phyloP scores from a whole-genome alignment of 2,113 vertebrate species.

The Elgaria multicarinata region DNA sequence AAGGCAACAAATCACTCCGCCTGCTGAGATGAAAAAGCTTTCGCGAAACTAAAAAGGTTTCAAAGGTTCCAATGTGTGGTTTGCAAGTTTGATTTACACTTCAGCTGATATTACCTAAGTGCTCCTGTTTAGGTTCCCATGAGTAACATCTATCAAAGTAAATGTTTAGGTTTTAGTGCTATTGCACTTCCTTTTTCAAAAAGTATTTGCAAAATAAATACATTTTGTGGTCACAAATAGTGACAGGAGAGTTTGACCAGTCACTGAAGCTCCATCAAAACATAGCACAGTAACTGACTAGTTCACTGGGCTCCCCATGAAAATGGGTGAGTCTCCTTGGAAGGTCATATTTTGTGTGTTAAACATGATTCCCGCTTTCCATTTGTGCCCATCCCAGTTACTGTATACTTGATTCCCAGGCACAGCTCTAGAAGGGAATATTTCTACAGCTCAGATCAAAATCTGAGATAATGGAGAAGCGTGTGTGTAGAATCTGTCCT shows the following conservation, averaged over 20 bases:
- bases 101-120: not conserved
- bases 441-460: not conserved
- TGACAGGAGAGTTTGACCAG: not conserved
- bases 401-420: not conserved
- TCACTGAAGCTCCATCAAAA: not conserved
- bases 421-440: not conserved
- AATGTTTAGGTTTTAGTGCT: not conserved
- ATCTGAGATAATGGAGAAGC: not conserved
- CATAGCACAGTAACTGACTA: not conserved
- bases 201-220: not conserved
- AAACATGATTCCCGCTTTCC: too few species aligned
- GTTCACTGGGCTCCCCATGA: not conserved
- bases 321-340: not conserved
- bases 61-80: not conserved
- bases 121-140: not conserved
- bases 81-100: not conserved
- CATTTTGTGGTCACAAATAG: not conserved
- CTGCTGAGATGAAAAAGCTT: not conserved
- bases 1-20: not conserved
- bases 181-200: constrained; percentile 32
- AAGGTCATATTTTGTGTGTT: not conserved
- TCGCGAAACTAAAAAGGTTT: not conserved
- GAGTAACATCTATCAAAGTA: not conserved
- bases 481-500: too few species aligned
- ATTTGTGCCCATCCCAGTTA: not conserved